Base-by-base conservation (phyloP, 2,888 invertebrate genomes). In the Byasa hedistus region DNA sequence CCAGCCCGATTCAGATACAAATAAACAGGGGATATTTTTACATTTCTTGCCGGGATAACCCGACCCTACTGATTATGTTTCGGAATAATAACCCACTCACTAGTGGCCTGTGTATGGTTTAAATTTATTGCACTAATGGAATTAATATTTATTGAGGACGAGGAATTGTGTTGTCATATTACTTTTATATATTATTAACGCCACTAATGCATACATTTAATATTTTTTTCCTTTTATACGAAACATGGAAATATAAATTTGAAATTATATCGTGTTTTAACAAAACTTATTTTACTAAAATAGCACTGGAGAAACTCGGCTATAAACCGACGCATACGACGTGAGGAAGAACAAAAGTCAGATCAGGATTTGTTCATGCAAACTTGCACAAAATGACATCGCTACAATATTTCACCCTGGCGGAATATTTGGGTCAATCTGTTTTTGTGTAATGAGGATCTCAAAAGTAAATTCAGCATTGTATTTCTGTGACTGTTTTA, bases 1-100 rank as follows among this genome's bases (percentile, higher is more conserved):
- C 84, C 85, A 84, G 82, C 84, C 84, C 82, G 79, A 85, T 85
- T 88, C 87, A 87, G 91, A 89, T 91, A 91, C 89, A 91, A 91
- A 89, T 91, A 91, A 91, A 91, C 90, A 91, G 87, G 80, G 86
- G 86, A 88, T 90, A 91, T 91, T 89, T 90, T 89, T 90, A 89
- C 87, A 89, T 91, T 88, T 87, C 87, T 90, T 84, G 78, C 81
- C 72, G 82, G 84, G 79, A 83, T 87, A 87, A 85, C 87, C 87
- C 89, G 83, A 87, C 89, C 91, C 91, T 84, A 86, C 90, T 91
- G 91, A 91, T 91, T 91, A 89, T 84, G 85, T 86, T 87, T 79
- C 75, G 78, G 77, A 83, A 89, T 91, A 89, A 91, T 89, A 89
- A 86, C 86, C 84, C 76, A 70, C 77, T 69, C 76, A 70, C 77